Conservation (phyloP, 1,140 invertebrate genomes). For the Rhizoglyphus robini region DNA sequence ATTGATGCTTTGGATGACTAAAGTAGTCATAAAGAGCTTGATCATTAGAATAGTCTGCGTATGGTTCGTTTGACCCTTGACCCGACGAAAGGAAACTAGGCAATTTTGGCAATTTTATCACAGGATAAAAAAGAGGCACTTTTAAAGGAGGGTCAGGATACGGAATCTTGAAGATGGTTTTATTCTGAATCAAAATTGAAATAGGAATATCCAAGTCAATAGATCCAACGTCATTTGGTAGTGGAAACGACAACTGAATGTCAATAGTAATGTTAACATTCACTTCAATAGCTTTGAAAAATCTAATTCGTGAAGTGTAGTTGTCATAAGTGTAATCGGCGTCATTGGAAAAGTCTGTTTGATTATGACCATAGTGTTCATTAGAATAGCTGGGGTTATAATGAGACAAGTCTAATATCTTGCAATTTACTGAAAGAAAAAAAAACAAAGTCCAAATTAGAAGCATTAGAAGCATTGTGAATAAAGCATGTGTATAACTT, state of each 20-base stretch:
- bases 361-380: not conserved
- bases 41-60: not conserved
- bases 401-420: not conserved
- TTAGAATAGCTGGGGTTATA: no score
- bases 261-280: not conserved
- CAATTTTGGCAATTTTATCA: not conserved
- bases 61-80: not conserved
- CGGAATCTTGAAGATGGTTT: not conserved
- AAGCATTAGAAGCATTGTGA: no score
- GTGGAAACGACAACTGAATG: not conserved
- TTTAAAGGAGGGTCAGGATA: constrained; percentile 2
- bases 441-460: no score
- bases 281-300: not conserved
- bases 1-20: not conserved
- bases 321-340: not conserved
- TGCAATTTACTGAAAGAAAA: no score
- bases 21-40: not conserved
- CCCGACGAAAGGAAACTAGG: not conserved
- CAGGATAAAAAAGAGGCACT: not conserved
- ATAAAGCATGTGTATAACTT: no score
- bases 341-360: not conserved
- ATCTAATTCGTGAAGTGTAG: not conserved
- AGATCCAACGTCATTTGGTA: not conserved
- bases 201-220: not conserved
- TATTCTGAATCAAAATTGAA: not conserved